Conservation (phyloP, 2,888 invertebrate species). For the Phaonia tiefii region DNA sequence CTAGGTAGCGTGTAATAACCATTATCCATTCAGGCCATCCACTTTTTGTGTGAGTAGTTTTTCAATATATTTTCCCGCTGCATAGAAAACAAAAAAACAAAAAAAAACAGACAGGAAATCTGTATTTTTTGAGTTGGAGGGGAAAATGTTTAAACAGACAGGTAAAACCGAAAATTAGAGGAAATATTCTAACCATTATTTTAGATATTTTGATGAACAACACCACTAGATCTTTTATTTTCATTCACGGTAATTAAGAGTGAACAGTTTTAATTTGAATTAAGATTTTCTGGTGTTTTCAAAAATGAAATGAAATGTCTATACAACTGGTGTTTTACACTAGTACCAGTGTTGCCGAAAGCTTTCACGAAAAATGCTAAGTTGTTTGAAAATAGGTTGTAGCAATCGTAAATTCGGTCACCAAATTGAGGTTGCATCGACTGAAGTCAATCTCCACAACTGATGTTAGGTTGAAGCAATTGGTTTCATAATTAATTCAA, state of each 20-base stretch:
- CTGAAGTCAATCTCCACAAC: no score
- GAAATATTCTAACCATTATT: conserved; percentile 4
- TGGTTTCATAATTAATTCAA: no score
- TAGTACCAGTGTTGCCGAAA: no score
- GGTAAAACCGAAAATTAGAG: neutral
- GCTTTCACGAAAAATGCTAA: no score
- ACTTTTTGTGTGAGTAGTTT: conserved; percentile 2
- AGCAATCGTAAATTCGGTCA: no score
- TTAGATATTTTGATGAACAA: conserved; percentile 9
- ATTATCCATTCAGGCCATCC: conserved; percentile 4
- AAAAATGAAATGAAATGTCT: no score
- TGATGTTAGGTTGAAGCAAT: no score
- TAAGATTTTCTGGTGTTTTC: no score
- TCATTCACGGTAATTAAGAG: neutral
- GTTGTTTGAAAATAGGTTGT: no score
- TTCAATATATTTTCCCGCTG: neutral
- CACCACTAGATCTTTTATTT: neutral
- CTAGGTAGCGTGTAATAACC: conserved; percentile 28
- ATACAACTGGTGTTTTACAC: no score
- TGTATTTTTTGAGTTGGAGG: neutral
- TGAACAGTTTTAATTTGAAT: neutral
- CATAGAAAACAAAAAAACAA: neutral
- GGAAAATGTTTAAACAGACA: neutral
- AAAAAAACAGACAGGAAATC: conserved; percentile 25
- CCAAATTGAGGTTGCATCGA: no score